Evolutionary conservation across 2,888 invertebrate genomes (phyloP).

Genomic region (Andricus curvator): DNA sequence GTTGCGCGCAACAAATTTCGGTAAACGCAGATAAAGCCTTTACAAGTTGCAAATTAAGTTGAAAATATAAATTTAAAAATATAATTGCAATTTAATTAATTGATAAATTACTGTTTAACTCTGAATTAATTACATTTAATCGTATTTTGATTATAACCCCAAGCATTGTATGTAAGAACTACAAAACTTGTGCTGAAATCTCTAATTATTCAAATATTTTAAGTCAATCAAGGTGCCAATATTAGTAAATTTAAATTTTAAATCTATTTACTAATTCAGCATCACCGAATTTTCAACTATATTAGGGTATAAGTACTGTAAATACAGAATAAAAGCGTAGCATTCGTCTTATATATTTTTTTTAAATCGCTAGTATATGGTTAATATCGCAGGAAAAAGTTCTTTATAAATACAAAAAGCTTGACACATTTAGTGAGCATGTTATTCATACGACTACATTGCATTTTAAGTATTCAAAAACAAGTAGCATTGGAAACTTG

Average conservation of each 20-base stretch:
- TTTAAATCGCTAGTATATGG: neutral
- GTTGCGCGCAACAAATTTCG: too few species aligned
- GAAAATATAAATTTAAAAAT: neutral
- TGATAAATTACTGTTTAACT: neutral
- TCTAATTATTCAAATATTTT: neutral
- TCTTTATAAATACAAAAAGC: conserved; percentile 21
- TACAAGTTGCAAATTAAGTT: neutral
- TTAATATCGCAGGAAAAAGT: conserved; percentile 9
- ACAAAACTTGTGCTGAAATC: neutral
- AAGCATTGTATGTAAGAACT: neutral
- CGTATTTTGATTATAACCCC: neutral
- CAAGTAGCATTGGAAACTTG: neutral
- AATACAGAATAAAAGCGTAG: neutral
- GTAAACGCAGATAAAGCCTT: too few species aligned
- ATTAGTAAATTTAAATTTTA: neutral
- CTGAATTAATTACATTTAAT: neutral
- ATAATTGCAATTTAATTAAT: neutral
- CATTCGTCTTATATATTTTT: neutral
- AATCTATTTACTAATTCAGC: neutral
- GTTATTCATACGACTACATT: conserved; percentile 3
- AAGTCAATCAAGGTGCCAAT: neutral
- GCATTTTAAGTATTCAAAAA: neutral
- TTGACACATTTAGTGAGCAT: conserved; percentile 17
- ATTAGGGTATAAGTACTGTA: neutral
- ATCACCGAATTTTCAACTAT: too few species aligned